These are phyloP conservation scores for Lycophotia porphyrea DNA, from an alignment of 2,888 invertebrate species.

Conservation along the genomic window DNA sequence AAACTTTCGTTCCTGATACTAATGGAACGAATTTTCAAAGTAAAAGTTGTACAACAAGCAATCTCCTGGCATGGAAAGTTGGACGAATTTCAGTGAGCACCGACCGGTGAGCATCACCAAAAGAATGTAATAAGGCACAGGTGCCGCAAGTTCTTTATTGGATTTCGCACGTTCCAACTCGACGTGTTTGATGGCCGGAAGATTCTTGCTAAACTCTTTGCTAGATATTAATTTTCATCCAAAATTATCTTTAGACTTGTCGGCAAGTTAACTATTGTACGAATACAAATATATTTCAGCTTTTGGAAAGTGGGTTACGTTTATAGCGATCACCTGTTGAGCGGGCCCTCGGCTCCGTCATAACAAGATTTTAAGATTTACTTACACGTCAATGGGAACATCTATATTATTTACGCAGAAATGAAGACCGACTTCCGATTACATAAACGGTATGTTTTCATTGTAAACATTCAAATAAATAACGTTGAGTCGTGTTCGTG, in stretches of 20 bases:
- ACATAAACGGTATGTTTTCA: conserved; percentile 31
- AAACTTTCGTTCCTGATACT: conserved; percentile 84
- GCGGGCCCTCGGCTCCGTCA: conserved; percentile 36
- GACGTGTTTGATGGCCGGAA: conserved; percentile 89
- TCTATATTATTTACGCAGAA: conserved; percentile 32
- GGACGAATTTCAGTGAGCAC: conserved; percentile 81
- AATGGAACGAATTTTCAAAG: conserved; percentile 87
- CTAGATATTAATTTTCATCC: conserved; percentile 83
- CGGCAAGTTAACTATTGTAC: conserved; percentile 57
- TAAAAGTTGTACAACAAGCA: conserved; percentile 87
- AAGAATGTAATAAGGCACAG: conserved; percentile 90
- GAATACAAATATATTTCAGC: conserved; percentile 43
- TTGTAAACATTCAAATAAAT: conserved; percentile 27
- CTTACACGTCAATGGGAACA: conserved; percentile 40
- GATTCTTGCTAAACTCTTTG: conserved; percentile 88
- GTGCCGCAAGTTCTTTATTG: conserved; percentile 89
- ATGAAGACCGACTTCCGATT: conserved; percentile 23
- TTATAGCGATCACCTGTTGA: conserved; percentile 61
- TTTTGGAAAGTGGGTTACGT: conserved; percentile 46
- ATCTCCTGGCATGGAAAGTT: conserved; percentile 87
- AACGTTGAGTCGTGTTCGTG: conserved; percentile 14
- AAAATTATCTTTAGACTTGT: conserved; percentile 76
- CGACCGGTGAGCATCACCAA: conserved; percentile 84
- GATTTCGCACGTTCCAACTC: conserved; percentile 88
- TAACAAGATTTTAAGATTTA: conserved; percentile 55